These are phyloP conservation scores for Eretmocerus hayati DNA, from an alignment of 2,888 invertebrate species.

Conservation along the genomic window DNA sequence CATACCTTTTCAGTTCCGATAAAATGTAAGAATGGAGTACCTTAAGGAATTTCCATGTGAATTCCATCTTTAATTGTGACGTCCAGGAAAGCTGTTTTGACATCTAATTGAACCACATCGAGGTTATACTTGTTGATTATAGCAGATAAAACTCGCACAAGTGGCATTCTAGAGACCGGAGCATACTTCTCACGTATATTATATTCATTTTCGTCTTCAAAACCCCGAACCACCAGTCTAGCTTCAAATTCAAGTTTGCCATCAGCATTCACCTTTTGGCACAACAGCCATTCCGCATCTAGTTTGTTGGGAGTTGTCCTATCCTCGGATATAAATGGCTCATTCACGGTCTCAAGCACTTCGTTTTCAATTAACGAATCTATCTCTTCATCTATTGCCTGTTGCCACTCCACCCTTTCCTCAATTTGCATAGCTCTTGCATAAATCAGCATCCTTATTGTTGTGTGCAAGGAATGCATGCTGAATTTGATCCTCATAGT, in stretches of 20 bases:
- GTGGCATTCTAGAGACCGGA: background rate
- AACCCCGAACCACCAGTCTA: background rate
- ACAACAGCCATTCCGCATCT: background rate
- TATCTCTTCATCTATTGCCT: slow-evolving; percentile 29
- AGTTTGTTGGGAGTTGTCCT: background rate
- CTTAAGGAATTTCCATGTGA: no score
- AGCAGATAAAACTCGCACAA: background rate
- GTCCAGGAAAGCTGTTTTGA: background rate
- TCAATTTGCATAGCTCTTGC: background rate
- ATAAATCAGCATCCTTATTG: background rate
- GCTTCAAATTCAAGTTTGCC: background rate
- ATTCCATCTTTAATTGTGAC: no score
- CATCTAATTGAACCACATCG: background rate
- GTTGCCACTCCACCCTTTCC: background rate
- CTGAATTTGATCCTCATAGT: background rate
- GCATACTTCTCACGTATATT: background rate
- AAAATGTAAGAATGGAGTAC: no score
- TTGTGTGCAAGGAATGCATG: background rate
- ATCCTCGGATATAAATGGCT: background rate
- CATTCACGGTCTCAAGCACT: background rate
- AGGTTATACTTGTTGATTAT: background rate
- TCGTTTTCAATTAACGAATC: background rate
- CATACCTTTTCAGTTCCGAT: no score
- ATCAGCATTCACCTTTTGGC: background rate
- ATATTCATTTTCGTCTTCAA: background rate